Percentiles rank a stretch among this genome's conserved stretches.
Conservation (phyloP, 2,797 vertebrate genomes). For the Mormyrus hasselquistii region DNA sequence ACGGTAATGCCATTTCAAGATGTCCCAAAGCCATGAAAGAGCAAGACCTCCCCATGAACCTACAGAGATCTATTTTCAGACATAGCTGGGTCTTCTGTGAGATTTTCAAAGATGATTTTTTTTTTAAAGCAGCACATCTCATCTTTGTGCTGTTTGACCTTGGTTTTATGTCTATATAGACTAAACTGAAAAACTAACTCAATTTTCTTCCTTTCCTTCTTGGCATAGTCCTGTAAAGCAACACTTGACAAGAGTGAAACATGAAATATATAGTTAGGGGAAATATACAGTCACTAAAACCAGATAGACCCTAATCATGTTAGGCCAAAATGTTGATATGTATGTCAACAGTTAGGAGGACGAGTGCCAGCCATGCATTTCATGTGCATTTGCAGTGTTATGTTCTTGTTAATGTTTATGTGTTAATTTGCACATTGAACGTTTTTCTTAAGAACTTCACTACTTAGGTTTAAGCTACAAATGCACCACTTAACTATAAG, state of each 20-base stretch:
- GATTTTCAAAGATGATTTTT: neutral
- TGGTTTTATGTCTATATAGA: neutral
- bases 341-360: neutral
- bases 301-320: neutral
- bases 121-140: neutral
- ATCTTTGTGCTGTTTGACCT: neutral
- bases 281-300: neutral
- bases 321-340: neutral
- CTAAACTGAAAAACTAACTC: neutral
- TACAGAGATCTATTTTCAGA: conserved; percentile 1
- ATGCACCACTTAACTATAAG: neutral
- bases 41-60: neutral
- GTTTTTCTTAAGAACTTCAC: neutral
- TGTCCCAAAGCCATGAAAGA: neutral
- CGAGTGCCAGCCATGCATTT: neutral
- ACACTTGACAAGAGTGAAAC: neutral
- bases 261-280: neutral
- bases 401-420: neutral
- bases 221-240: neutral
- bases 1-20: neutral
- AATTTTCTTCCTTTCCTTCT: neutral
- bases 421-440: neutral
- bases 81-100: neutral
- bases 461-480: neutral
- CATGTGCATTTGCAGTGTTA: neutral